Conservation (phyloP, 1,140 invertebrate species). For the Lanistes nyassanus region DNA sequence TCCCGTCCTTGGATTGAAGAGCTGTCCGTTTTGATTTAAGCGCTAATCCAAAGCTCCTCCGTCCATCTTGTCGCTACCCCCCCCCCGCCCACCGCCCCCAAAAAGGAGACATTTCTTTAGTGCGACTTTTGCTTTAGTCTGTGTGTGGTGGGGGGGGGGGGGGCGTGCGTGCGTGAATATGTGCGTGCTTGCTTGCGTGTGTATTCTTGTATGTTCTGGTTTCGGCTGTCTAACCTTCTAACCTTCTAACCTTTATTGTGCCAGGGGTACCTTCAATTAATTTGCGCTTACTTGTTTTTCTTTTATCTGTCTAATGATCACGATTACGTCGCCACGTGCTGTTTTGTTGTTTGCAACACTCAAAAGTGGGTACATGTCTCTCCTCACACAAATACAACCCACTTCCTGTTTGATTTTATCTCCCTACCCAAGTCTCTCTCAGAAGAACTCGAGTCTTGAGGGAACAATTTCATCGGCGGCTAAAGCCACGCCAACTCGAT, state of each 20-base stretch:
- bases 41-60: slow-evolving; percentile 8
- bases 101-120: slow-evolving; percentile 10
- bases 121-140: neutral
- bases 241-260: too few species aligned
- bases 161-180: too few species aligned
- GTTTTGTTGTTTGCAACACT: too few species aligned
- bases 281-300: too few species aligned
- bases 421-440: neutral
- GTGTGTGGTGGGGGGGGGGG: too few species aligned
- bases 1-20: neutral
- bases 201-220: too few species aligned
- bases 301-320: too few species aligned
- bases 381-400: neutral
- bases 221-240: too few species aligned
- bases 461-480: slow-evolving; percentile 4
- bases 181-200: too few species aligned
- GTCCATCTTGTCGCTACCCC: slow-evolving; percentile 3
- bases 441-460: neutral
- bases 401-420: neutral
- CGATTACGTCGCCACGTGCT: too few species aligned
- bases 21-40: slow-evolving; percentile 10
- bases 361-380: neutral
- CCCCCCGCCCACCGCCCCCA: too few species aligned
- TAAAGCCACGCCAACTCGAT: neutral
- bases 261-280: too few species aligned